phyloP scores from a whole-genome alignment of 1,140 invertebrate genomes.

The Diplogasteroides magnus region DNA sequence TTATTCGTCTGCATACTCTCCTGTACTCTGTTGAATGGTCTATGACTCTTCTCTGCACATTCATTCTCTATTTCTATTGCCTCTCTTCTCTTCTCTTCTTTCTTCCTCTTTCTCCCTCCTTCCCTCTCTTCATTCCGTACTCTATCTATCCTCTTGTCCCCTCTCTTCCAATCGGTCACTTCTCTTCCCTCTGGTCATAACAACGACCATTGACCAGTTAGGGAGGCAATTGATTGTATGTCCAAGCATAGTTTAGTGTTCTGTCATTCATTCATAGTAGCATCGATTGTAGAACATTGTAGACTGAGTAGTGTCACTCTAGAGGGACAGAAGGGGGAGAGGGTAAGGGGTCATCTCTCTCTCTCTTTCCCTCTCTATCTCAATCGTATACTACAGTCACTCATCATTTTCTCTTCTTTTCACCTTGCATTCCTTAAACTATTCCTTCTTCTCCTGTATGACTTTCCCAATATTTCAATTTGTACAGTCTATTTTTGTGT shows the following conservation, averaged over 20 bases:
- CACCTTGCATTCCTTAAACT: neutral
- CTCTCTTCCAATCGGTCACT: neutral
- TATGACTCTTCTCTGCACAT: neutral
- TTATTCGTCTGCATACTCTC: too few relatives aligned
- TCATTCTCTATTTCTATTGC: constrained; percentile 5
- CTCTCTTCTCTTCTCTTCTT: too few relatives aligned
- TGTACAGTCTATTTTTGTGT: too few relatives aligned
- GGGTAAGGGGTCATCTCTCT: neutral
- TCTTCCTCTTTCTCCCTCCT: constrained; percentile 5
- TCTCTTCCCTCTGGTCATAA: constrained; percentile 9
- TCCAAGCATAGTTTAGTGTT: neutral
- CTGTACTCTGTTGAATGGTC: neutral
- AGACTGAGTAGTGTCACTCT: constrained; percentile 11
- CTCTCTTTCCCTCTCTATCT: constrained; percentile 9
- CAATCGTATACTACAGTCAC: neutral
- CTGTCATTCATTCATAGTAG: neutral
- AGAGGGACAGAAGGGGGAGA: constrained; percentile 11
- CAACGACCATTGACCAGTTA: neutral
- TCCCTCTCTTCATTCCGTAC: neutral
- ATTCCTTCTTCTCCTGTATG: neutral
- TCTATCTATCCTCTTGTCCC: neutral
- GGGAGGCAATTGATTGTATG: neutral
- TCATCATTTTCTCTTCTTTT: constrained; percentile 8
- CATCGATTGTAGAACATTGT: constrained; percentile 9
- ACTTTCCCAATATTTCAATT: neutral